These are phyloP conservation scores for Drosophila tripunctata DNA, from an alignment of 2,888 invertebrate species.

Conservation along the genomic window DNA sequence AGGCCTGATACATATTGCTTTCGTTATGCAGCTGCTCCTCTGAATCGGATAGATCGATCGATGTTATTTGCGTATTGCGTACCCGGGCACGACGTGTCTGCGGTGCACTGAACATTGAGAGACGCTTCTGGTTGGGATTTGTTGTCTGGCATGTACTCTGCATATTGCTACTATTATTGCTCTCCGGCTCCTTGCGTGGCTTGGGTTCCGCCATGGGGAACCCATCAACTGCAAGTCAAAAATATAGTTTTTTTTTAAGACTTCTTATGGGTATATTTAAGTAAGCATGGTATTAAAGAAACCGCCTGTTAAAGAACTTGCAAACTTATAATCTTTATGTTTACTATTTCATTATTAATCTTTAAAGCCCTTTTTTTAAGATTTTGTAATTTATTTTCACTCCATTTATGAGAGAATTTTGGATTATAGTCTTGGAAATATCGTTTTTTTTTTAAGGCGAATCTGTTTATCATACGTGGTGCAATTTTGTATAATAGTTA, in stretches of 20 bases:
- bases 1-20: slow-evolving; percentile 39
- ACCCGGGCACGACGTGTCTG: slow-evolving; percentile 56
- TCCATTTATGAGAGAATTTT: no score
- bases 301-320: no score
- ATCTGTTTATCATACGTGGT: no score
- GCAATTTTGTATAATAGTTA: no score
- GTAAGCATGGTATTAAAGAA: no score
- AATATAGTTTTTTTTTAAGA: not conserved
- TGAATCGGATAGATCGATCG: slow-evolving; percentile 81
- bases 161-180: slow-evolving; percentile 20
- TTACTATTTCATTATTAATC: no score
- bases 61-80: slow-evolving; percentile 41
- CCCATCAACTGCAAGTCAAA: slow-evolving; percentile 30
- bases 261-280: no score
- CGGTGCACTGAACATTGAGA: slow-evolving; percentile 75
- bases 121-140: slow-evolving; percentile 59
- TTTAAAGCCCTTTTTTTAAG: no score
- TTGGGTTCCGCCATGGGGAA: slow-evolving; percentile 40
- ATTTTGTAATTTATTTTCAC: no score
- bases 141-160: slow-evolving; percentile 26
- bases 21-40: slow-evolving; percentile 65
- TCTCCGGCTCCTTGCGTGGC: slow-evolving; percentile 27
- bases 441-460: no score
- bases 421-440: no score
- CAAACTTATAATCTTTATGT: no score